Base-by-base conservation (phyloP, 2,113 vertebrate genomes). In the Brachypodius melanocephalos region DNA sequence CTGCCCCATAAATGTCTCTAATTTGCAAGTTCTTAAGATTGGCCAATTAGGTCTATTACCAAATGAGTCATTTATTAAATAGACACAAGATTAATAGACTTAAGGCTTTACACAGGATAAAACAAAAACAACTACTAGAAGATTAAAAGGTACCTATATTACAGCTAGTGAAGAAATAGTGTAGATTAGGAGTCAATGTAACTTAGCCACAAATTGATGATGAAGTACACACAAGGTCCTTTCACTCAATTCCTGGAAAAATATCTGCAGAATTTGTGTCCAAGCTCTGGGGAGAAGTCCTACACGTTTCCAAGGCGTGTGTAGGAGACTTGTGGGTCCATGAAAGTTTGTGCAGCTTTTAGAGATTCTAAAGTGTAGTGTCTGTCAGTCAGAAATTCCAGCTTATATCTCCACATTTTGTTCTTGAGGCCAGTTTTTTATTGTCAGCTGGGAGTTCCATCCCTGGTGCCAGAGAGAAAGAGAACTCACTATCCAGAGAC, bases 191-290 rank as follows among this genome's bases (percentile, higher is more conserved):
- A 31, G n/a, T 55, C 26, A 46, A 36, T 36, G 40, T 31, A 55
- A 46, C 2, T 31, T 66, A 25, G 26, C 76, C 38, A 25, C 4
- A 14, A 25, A 25, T 8, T 46, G 26, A 38, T 79, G 49, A 54
- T 31, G 20, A 20, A 31, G 9, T 19, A 66, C 20, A 54, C 19
- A 66, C 21, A 36, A 66, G 4, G 40, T 55, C 32, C 9, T 79
- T 65, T 54, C 38, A 29, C 49, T 45, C 19, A 45, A 1, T 54
- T 54, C 26, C 32, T 3, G 1, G 49, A 26, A 79, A 54, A 79
- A 31, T 24, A 55, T 5, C 8, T 31, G 32, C 0, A 0, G 40
- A 20, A 66, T 38, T 66, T 46, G 20, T 0, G 0, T 12, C 76
- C 61, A 66, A 5, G 22, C 26, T 14, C 20, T 36, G 16, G 3